Evolutionary conservation across 2,888 invertebrate species (phyloP).

Genomic region (Melitaea athalia): DNA sequence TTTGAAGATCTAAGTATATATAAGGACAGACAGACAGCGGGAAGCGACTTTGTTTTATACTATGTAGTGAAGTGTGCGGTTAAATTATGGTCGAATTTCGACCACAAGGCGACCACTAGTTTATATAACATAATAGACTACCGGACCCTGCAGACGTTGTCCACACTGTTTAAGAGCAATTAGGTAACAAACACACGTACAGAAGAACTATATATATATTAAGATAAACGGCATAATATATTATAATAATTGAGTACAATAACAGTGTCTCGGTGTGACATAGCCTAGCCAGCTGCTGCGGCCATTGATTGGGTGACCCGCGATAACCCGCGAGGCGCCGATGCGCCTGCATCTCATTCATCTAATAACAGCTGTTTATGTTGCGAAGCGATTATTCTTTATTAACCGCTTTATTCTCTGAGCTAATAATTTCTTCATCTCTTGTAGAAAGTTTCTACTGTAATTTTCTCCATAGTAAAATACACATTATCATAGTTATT

Average conservation of each 20-base stretch:
- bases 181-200: not conserved
- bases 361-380: constrained; percentile 48
- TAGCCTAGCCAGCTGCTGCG: constrained; percentile 36
- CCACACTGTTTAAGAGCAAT: too few species aligned
- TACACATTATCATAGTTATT: constrained; percentile 8
- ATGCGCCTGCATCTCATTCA: constrained; percentile 62
- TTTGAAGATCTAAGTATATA: too few species aligned
- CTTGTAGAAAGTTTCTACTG: constrained; percentile 1
- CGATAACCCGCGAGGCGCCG: constrained; percentile 77
- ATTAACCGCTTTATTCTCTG: constrained; percentile 48
- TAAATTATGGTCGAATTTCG: too few species aligned
- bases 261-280: constrained; percentile 19
- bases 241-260: not conserved
- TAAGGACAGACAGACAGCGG: too few species aligned
- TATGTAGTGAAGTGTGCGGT: too few species aligned
- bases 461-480: constrained; percentile 11
- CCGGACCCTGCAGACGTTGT: too few species aligned
- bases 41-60: too few species aligned
- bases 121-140: too few species aligned
- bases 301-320: constrained; percentile 55
- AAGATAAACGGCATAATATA: constrained; percentile 17
- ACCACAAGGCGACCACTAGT: too few species aligned
- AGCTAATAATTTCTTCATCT: constrained; percentile 16
- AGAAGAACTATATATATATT: not conserved
- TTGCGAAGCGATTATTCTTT: constrained; percentile 65